Conservation (phyloP, 1,140 invertebrate species). For the Ylistrum balloti region DNA sequence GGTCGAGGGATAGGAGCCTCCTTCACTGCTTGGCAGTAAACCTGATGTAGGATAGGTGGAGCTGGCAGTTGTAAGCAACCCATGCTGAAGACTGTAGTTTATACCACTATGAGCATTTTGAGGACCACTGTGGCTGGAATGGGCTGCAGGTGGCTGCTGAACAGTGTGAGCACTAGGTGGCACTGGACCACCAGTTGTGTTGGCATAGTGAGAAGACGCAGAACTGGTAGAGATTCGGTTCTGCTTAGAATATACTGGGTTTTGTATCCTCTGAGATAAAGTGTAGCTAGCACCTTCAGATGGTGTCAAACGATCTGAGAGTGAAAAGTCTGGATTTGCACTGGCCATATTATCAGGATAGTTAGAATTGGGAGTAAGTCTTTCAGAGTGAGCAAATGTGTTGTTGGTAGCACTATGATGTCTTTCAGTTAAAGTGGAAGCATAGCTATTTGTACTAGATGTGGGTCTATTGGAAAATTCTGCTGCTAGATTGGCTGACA, state of each 20-base stretch:
- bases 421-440: constrained; percentile 15
- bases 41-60: background rate
- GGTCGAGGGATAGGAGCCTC: background rate
- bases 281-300: constrained; percentile 11
- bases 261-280: background rate
- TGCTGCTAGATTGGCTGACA: background rate
- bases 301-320: background rate
- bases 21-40: background rate
- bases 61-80: background rate
- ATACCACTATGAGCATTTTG: constrained; percentile 29
- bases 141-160: background rate
- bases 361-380: background rate
- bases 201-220: background rate
- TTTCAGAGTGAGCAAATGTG: constrained; percentile 31
- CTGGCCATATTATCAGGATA: background rate
- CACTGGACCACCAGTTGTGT: background rate
- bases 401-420: background rate
- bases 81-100: constrained; percentile 31
- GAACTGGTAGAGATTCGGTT: background rate
- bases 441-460: background rate
- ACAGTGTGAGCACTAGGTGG: background rate
- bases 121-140: background rate
- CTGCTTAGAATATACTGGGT: background rate
- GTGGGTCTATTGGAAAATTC: background rate
- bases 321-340: background rate